These are phyloP conservation scores for Hipparchia semele DNA, from an alignment of 2,888 invertebrate genomes.

Conservation along the genomic window DNA sequence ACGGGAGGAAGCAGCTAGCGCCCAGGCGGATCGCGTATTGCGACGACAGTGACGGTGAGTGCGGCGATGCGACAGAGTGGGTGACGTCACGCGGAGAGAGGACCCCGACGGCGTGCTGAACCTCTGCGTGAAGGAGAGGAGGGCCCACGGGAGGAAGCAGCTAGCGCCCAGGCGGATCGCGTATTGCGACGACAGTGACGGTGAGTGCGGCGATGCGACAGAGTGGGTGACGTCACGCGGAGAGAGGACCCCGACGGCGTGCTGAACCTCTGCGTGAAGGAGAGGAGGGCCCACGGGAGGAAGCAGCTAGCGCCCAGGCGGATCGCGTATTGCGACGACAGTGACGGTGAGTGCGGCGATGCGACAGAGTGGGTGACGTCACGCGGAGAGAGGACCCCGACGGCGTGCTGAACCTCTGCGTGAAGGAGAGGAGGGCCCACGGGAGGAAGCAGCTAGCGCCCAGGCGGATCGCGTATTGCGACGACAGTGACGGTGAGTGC, in stretches of 20 bases:
- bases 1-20: conserved; percentile 73
- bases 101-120: conserved; percentile 61
- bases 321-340: conserved; percentile 60
- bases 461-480: conserved; percentile 61
- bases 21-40: conserved; percentile 67
- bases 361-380: conserved; percentile 50
- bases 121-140: conserved; percentile 68
- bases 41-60: conserved; percentile 62
- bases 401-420: conserved; percentile 69
- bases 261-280: conserved; percentile 70
- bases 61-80: conserved; percentile 62
- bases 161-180: conserved; percentile 71
- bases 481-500: conserved; percentile 61
- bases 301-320: conserved; percentile 73
- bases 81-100: conserved; percentile 47
- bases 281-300: conserved; percentile 68
- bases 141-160: conserved; percentile 73
- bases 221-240: conserved; percentile 50
- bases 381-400: conserved; percentile 46
- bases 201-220: conserved; percentile 66
- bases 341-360: conserved; percentile 55
- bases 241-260: conserved; percentile 53
- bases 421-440: conserved; percentile 68
- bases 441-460: conserved; percentile 75
- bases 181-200: conserved; percentile 58